These are phyloP conservation scores for Coranthus polyacanthus DNA, from an alignment of 2,797 vertebrate species.

Conservation along the genomic window DNA sequence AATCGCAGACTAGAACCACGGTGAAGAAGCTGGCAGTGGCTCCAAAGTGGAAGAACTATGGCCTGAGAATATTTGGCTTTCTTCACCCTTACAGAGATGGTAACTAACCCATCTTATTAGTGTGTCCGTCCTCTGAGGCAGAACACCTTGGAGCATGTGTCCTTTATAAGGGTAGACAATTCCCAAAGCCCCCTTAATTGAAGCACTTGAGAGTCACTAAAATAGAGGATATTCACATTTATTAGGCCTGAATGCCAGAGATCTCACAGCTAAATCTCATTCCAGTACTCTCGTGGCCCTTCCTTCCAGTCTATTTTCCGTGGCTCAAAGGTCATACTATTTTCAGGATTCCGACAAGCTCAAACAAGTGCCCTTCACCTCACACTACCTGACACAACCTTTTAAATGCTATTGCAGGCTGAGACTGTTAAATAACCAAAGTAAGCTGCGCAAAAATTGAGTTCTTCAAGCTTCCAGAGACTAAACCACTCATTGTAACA, in stretches of 20 bases:
- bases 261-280: conserved; percentile 56
- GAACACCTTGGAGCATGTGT: conserved; percentile 47
- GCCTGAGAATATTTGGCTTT: conserved; percentile 96
- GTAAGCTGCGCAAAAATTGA: background rate
- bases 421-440: background rate
- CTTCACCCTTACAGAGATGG: conserved; percentile 97
- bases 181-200: conserved; percentile 51
- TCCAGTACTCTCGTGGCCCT: conserved; percentile 29
- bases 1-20: conserved; percentile 90
- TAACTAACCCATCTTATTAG: conserved; percentile 74
- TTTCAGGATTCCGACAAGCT: conserved; percentile 23
- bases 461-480: background rate
- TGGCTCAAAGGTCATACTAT: conserved; percentile 54
- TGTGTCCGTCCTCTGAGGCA: conserved; percentile 15
- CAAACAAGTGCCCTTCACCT: conserved; percentile 45
- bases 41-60: conserved; percentile 99
- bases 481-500: background rate
- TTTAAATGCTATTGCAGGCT: background rate
- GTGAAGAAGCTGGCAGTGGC: conserved; percentile 96
- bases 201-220: conserved; percentile 43
- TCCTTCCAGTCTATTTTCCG: conserved; percentile 57
- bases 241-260: conserved; percentile 50
- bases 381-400: conserved; percentile 4
- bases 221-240: conserved; percentile 64
- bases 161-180: conserved; percentile 54